Evolutionary conservation across 92 coral and sea anemone species (phyloP), one percentile per base, ranked within the genome.

Genomic region (Isaurus tuberculatus): DNA sequence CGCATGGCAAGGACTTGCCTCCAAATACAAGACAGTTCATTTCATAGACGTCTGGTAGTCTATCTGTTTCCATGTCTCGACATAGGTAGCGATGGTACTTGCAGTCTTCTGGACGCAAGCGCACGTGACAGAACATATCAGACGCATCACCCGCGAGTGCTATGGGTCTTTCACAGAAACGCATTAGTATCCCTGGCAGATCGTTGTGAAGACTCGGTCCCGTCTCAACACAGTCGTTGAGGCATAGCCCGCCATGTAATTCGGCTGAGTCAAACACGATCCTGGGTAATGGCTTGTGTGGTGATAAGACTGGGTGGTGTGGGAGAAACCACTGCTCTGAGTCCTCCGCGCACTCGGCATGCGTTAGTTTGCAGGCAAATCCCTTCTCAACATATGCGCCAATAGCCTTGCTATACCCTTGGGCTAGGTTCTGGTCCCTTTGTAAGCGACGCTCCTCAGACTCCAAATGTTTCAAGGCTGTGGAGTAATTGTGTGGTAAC

Each of bases 161-260:
- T 40, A 40, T 40, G 13, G 8, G 61, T 5, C 27, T 4, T 23
- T 26, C n/a, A 22, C 88, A 66, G 72, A 30, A 77, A 20, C 2
- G 57, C 75, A 75, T n/a, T 60, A 86, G 37, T 28, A 83, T 74
- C 63, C 63, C 63, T 22, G 88, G 88, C 73, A 84, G 73, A 60
- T 84, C 72, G 22, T 84, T 84, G 65, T 84, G 88, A 22, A 84
- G 84, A 33, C 88, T 79, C 5, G 88, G 84, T 43, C 89, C 89
- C 37, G 89, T 63, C 78, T 85, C 44, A 40, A 40, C 9, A 40
- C 44, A 40, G 44, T 40, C 44, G 44, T 40, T 40, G 44, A 40
- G 44, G 44, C 44, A 40, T 40, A 40, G 9, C 44, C 44, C 2
- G 44, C 44, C 44, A 13, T 40, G 44, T 40, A 40, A 8, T 40